Conservation (phyloP, 1,140 invertebrate species). For the Leptopilina boulardi region DNA sequence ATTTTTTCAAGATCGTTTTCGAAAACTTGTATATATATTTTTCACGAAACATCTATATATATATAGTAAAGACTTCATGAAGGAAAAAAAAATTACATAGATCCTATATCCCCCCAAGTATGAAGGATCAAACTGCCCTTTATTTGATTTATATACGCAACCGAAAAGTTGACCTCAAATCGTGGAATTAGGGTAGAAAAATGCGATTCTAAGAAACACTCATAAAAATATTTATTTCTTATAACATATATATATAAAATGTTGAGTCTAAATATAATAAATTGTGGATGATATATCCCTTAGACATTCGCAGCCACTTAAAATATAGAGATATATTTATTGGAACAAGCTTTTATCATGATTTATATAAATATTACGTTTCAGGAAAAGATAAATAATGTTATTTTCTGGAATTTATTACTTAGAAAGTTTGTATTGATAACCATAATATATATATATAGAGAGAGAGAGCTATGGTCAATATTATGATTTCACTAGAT, state of each 20-base stretch:
- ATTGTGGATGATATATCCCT: not conserved
- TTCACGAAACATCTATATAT: not conserved
- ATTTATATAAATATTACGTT: conserved; percentile 9
- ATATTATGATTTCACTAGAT: not conserved
- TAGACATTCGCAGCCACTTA: not conserved
- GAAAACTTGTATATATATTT: not conserved
- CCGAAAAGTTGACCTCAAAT: conserved; percentile 9
- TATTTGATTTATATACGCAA: conserved; percentile 9
- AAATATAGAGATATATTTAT: not conserved
- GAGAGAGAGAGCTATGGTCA: too few relatives aligned
- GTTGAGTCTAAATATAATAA: conserved; percentile 1
- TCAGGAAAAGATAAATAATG: conserved; percentile 2
- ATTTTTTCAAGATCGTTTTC: not conserved
- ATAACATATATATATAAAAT: too few relatives aligned
- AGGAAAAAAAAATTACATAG: not conserved
- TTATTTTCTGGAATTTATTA: not conserved
- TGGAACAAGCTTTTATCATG: not conserved
- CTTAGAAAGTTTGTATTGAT: not conserved
- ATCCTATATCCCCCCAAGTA: not conserved
- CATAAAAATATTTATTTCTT: conserved; percentile 1
- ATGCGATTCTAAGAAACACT: conserved; percentile 9
- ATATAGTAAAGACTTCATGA: not conserved
- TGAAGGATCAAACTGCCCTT: not conserved
- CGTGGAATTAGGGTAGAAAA: conserved; percentile 4
- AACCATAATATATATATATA: too few relatives aligned